Evolutionary conservation across 1,140 invertebrate genomes (phyloP), one percentile per base, ranked within the genome.

Genomic region (Zaprionus nigranus): DNA sequence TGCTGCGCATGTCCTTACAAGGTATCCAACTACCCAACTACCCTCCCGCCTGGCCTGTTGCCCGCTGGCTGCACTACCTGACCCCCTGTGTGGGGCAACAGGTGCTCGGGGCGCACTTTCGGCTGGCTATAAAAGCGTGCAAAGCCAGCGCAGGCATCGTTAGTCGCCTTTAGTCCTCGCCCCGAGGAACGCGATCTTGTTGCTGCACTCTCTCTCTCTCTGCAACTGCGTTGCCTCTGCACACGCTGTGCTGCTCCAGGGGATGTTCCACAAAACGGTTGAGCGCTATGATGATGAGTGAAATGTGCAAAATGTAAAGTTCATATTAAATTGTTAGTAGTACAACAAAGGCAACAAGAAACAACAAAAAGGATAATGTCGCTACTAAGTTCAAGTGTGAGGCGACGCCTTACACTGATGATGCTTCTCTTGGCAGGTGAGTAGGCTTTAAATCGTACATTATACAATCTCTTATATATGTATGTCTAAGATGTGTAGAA

Each of bases 91-190:
- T 65, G 56, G 73, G 79, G 66, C 83, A 87, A 87, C 84, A 87
- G 83, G 84, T 87, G 83, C 83, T 65, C 36, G n/a, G n/a, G n/a
- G n/a, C n/a, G n/a, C n/a, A n/a, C n/a, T n/a, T n/a, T n/a, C n/a
- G 36, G 65, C 26, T 70, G 43, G 38, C 83, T 87, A 87, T 87
- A 88, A 84, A 88, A 87, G 77, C 77, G 61, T n/a, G 15, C 53
- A 30, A 17, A 17, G n/a, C 22, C 9, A 22, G 30, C 74, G 36
- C 58, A 60, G 51, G 46, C 28, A 36, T 49, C 54, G 74, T 85
- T 60, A 84, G 82, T 83, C 74, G 81, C 65, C 38, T 22, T 53
- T 58, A 30, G 46, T 51, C 51, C 43, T 65, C 56, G 68, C 26
- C 46, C 46, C 38, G 36, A 57, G 53, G 38, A 38, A 57, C 34